Conservation (phyloP, 53 echinoderm and acorn worm genomes). For the Antedon mediterranea region DNA sequence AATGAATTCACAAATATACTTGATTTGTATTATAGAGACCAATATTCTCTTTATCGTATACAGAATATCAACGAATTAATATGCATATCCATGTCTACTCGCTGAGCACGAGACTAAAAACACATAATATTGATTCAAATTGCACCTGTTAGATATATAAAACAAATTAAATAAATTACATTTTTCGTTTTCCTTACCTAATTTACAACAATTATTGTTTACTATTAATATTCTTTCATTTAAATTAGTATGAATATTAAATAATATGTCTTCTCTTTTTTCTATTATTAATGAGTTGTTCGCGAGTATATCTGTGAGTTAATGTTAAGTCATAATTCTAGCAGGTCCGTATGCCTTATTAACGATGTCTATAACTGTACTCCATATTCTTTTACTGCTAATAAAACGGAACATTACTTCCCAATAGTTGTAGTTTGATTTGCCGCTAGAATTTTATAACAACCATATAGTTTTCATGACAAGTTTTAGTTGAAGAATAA, state of each 20-base stretch:
- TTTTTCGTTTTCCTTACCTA: neutral
- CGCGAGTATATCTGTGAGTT: neutral
- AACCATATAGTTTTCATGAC: conserved; percentile 1
- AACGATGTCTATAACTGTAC: neutral
- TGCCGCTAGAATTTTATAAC: neutral
- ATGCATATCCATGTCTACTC: neutral
- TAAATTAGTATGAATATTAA: neutral
- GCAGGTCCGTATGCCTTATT: neutral
- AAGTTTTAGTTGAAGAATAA: neutral
- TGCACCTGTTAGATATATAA: neutral
- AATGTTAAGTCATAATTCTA: neutral
- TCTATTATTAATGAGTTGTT: neutral
- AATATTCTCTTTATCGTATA: too few species aligned
- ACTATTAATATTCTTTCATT: neutral
- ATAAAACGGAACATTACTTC: neutral
- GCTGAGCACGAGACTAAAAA: neutral
- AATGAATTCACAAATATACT: too few species aligned
- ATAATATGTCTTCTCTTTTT: neutral
- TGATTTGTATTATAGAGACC: too few species aligned
- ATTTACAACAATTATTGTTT: neutral
- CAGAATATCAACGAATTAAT: neutral
- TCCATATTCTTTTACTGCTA: neutral
- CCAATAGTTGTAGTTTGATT: neutral
- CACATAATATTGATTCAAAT: neutral
- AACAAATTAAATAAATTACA: neutral